phyloP scores from a whole-genome alignment of 2,113 vertebrate species.

The Talpa occidentalis region DNA sequence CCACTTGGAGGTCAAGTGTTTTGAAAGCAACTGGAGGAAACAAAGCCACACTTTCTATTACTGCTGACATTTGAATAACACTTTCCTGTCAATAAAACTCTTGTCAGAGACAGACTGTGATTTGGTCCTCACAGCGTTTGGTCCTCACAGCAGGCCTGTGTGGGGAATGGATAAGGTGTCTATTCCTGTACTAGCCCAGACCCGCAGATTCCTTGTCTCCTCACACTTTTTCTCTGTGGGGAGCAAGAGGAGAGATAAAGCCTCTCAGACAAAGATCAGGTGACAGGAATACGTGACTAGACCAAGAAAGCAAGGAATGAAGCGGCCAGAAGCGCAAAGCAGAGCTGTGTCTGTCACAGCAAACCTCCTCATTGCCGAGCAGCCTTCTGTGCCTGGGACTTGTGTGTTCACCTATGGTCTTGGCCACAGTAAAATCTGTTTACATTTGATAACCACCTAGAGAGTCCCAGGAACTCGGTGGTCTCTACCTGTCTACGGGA shows the following conservation, averaged over 20 bases:
- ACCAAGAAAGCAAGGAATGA: background rate
- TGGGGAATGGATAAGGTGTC: accelerated
- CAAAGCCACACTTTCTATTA: background rate
- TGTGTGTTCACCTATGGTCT: accelerated
- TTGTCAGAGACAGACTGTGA: accelerated
- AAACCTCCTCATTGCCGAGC: background rate
- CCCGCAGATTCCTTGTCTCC: too few relatives aligned
- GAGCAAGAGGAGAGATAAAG: background rate
- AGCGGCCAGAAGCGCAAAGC: accelerated
- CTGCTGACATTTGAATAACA: background rate
- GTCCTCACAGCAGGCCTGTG: background rate
- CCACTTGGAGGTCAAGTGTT: background rate
- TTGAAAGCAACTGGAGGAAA: background rate
- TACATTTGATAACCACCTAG: background rate
- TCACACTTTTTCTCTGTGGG: background rate
- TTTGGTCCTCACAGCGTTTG: background rate
- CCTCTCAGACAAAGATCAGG: accelerated
- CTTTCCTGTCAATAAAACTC: background rate
- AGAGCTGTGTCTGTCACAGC: background rate
- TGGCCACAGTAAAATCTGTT: background rate
- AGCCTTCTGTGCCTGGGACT: background rate
- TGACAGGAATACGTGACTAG: background rate
- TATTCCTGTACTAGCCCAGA: background rate
- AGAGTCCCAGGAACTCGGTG: background rate
- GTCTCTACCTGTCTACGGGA: background rate